Base-by-base conservation (phyloP, 2,888 invertebrate genomes). In the Marasmarcha lunaedactyla region DNA sequence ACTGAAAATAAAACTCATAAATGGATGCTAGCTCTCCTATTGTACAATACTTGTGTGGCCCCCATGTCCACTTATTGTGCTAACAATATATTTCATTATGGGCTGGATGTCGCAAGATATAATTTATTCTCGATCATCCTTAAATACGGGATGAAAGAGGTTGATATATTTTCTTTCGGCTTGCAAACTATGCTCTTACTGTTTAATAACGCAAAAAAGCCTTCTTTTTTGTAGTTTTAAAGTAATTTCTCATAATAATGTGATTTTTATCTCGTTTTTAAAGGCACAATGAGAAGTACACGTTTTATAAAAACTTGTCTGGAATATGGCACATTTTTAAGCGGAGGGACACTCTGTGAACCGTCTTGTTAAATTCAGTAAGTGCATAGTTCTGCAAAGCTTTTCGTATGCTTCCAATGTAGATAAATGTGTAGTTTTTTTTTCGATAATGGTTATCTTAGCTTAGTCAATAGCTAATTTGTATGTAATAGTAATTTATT, bases 361-460 rank as follows among this genome's bases (percentile, higher is more conserved):
- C 41, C 39, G 38, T 33, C 40, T 14, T 39, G 46, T 40, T 40
- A 39, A 5, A 20, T 7, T 56, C 61, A 68, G 81, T 83, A 73
- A 83, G 81, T 79, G 81, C 81, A 83, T 81, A 71, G 81, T 79
- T 81, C 81, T 79, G 81, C 81, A 78, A 67, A 59, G 62, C 63
- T 52, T 54, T 48, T 38, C 43, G 36, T 39, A 46, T 43, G 35
- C 42, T 55, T 52, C 42, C 40, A 25, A 25, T 25, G n/a, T n/a
- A 25, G 25, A 25, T 25, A 9, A 6, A 25, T 25, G 9, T 25
- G 25, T 25, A 25, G 25, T 6, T 25, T 25, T 5, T 9, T 25
- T 6, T 25, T 9, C 25, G 9, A 6, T 9, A 25, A 25, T 25
- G 6, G n/a, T n/a, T n/a, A n/a, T n/a, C n/a, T n/a, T n/a, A n/a